Evolutionary conservation across 1,140 invertebrate species (phyloP).

Genomic region (Fragariocoptes setiger): DNA sequence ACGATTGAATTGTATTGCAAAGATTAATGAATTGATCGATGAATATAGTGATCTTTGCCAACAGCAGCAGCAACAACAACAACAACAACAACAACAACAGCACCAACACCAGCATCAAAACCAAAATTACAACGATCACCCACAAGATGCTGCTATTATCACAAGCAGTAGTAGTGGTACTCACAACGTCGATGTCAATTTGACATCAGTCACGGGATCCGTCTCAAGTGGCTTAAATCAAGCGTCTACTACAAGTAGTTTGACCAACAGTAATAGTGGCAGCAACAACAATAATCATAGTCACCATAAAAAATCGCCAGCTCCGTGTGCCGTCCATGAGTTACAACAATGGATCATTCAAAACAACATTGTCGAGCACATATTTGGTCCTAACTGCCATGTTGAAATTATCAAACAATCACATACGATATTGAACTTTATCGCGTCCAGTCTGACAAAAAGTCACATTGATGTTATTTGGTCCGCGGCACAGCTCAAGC

Average conservation of each 20-base stretch:
- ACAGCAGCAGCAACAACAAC: too few relatives aligned
- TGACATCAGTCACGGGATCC: too few relatives aligned
- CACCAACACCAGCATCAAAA: too few relatives aligned
- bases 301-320: not conserved
- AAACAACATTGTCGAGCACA: slow-evolving; percentile 66
- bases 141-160: too few relatives aligned
- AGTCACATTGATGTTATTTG: slow-evolving; percentile 74
- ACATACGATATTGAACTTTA: slow-evolving; percentile 60
- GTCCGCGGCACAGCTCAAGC: slow-evolving; percentile 68
- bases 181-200: too few relatives aligned
- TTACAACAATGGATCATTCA: slow-evolving; percentile 56
- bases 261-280: not conserved
- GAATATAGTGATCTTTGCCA: slow-evolving; percentile 60
- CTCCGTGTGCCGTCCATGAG: slow-evolving; percentile 20
- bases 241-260: slow-evolving; percentile 34
- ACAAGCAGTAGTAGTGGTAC: too few relatives aligned
- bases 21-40: slow-evolving; percentile 71
- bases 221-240: slow-evolving; percentile 31
- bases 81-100: too few relatives aligned
- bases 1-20: slow-evolving; percentile 57
- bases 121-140: too few relatives aligned
- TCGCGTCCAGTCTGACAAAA: slow-evolving; percentile 63
- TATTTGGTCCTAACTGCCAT: slow-evolving; percentile 80
- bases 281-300: too few relatives aligned
- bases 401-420: slow-evolving; percentile 80